Conservation (phyloP, 2,888 invertebrate genomes). For the Oscheius sp. region DNA sequence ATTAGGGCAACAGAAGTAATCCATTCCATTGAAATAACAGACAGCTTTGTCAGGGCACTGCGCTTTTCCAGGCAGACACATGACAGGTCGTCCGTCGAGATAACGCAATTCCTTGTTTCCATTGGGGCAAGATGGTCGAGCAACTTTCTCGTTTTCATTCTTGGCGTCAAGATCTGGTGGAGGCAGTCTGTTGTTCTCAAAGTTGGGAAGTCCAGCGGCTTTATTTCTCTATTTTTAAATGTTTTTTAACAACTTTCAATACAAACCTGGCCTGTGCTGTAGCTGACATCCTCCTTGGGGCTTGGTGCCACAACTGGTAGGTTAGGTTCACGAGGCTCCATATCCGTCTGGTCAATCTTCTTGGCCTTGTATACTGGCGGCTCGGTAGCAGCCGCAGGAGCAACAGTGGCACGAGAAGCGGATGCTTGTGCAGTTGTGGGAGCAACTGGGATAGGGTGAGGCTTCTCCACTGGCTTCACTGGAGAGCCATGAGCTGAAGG, state of each 20-base stretch:
- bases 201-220: neutral
- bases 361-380: slow-evolving; percentile 50
- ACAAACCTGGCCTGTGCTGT: slow-evolving; percentile 51
- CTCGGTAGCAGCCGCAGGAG: slow-evolving; percentile 6
- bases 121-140: slow-evolving; percentile 63
- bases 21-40: slow-evolving; percentile 73
- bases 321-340: slow-evolving; percentile 38
- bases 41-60: slow-evolving; percentile 70
- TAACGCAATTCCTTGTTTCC: slow-evolving; percentile 61
- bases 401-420: neutral
- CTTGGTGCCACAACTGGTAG: slow-evolving; percentile 56
- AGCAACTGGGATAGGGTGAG: neutral
- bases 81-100: slow-evolving; percentile 63
- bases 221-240: neutral
- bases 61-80: slow-evolving; percentile 72
- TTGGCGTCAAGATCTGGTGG: neutral
- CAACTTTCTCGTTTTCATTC: slow-evolving; percentile 11
- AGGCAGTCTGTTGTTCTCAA: neutral
- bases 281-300: slow-evolving; percentile 64
- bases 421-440: neutral
- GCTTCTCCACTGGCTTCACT: neutral
- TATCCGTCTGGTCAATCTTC: slow-evolving; percentile 2
- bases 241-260: no score
- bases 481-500: slow-evolving; percentile 39
- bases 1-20: slow-evolving; percentile 73